A percentile compares a stretch with the other conserved stretches of the same genome.
Evolutionary conservation across 2,888 invertebrate genomes (phyloP).

Genomic region (Stenolophus ochropezus): DNA sequence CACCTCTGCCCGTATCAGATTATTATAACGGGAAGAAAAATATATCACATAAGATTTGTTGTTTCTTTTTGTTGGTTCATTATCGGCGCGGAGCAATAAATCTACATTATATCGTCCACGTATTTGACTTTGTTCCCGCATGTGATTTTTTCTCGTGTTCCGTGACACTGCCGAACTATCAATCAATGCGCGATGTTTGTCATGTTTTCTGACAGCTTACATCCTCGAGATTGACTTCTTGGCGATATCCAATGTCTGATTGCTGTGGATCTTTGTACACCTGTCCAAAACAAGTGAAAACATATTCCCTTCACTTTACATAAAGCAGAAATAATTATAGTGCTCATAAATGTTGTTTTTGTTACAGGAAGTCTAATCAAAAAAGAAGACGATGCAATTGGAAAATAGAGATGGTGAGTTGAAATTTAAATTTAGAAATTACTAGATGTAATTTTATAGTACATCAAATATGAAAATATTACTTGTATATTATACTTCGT

Average conservation of each 20-base stretch:
- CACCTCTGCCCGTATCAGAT: no score
- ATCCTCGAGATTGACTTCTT: slow-evolving; percentile 50
- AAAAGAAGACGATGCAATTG: background rate
- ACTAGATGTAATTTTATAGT: no score
- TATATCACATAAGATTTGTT: no score
- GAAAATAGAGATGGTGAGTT: background rate
- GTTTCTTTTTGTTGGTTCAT: background rate
- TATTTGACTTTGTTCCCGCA: slow-evolving; percentile 19
- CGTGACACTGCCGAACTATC: slow-evolving; percentile 39
- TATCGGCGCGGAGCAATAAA: slow-evolving; percentile 14
- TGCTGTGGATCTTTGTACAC: background rate
- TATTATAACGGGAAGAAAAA: no score
- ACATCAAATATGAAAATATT: no score
- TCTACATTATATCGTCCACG: slow-evolving; percentile 29
- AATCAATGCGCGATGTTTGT: slow-evolving; percentile 45
- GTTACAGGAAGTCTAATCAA: background rate
- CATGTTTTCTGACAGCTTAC: slow-evolving; percentile 55
- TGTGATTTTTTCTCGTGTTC: slow-evolving; percentile 29
- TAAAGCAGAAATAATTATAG: background rate
- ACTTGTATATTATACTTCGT: no score
- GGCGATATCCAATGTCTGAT: slow-evolving; percentile 39
- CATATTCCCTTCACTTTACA: background rate
- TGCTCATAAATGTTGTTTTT: background rate
- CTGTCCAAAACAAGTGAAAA: slow-evolving; percentile 31
- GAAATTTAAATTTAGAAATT: background rate